These are phyloP conservation scores for Thunnus maccoyii DNA, from an alignment of 2,113 vertebrate species.

Conservation along the genomic window DNA sequence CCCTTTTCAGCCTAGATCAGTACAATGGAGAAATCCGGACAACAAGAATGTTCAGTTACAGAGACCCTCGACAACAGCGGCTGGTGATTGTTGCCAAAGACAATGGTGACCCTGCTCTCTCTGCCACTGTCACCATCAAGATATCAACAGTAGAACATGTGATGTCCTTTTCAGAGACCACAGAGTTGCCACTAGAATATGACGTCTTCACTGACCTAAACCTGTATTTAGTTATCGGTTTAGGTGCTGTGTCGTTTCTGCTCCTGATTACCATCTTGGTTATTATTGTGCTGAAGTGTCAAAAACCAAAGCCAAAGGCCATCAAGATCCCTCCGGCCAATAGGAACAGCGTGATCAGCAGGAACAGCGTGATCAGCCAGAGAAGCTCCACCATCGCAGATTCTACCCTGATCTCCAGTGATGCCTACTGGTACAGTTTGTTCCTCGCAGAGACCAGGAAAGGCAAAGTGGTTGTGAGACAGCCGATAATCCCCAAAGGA, in stretches of 20 bases:
- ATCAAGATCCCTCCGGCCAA: constrained; percentile 76
- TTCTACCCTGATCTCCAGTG: constrained; percentile 85
- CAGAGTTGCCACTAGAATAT: constrained; percentile 80
- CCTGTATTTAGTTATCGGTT: constrained; percentile 83
- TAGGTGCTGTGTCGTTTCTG: constrained; percentile 84
- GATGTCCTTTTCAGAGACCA: constrained; percentile 82
- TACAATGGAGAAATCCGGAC: constrained; percentile 86
- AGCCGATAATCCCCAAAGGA: constrained; percentile 84
- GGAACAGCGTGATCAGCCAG: constrained; percentile 84
- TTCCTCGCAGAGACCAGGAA: constrained; percentile 86
- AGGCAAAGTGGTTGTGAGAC: constrained; percentile 84
- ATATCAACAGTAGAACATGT: constrained; percentile 81
- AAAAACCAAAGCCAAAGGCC: constrained; percentile 81
- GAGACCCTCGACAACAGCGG: constrained; percentile 81
- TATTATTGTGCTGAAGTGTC: constrained; percentile 85
- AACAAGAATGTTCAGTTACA: constrained; percentile 83
- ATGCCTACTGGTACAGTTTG: constrained; percentile 87
- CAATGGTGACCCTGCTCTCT: constrained; percentile 85
- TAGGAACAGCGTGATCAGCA: constrained; percentile 80
- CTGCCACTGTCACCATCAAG: constrained; percentile 84
- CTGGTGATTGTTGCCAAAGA: constrained; percentile 84
- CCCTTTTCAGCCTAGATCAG: constrained; percentile 83
- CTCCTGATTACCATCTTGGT: constrained; percentile 85
- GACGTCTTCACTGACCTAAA: constrained; percentile 85
- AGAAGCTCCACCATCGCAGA: constrained; percentile 85